Evolutionary conservation across 2,797 vertebrate species (phyloP).

Genomic region (Paguma larvata): DNA sequence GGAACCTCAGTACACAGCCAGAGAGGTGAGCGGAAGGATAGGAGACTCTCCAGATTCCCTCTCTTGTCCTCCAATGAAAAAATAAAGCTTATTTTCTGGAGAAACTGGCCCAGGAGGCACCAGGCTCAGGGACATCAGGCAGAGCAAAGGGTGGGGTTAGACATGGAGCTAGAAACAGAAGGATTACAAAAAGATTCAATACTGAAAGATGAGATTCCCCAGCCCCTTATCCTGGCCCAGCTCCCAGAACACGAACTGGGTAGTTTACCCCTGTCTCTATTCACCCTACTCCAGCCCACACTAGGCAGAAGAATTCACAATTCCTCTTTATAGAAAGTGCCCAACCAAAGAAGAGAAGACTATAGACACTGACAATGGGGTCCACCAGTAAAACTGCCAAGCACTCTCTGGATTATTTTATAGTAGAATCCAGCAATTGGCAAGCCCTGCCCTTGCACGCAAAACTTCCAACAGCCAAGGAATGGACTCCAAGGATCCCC

Average conservation of each 20-base stretch:
- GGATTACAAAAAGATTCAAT: not conserved
- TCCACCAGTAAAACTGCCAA: not conserved
- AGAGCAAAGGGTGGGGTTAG: not conserved
- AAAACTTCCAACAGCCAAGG: not conserved
- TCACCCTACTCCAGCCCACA: not conserved
- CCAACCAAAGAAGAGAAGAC: not conserved
- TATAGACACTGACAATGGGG: too few species aligned
- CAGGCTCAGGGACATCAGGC: not conserved
- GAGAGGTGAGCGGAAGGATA: not conserved
- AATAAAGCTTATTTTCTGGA: not conserved
- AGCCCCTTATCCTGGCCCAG: constrained; percentile 1
- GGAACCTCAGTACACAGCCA: not conserved
- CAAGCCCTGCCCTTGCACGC: not conserved
- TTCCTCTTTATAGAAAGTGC: not conserved
- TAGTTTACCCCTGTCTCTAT: not conserved
- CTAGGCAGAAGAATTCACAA: constrained; percentile 15
- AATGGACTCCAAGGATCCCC: not conserved
- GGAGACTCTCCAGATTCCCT: not conserved
- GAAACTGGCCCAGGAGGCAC: not conserved
- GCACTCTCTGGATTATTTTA: not conserved
- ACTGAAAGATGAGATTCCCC: constrained; percentile 41
- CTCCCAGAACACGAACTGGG: not conserved
- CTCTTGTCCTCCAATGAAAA: not conserved
- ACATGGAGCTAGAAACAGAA: not conserved
- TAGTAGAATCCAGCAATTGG: not conserved